A percentile compares a stretch with the other conserved stretches of the same genome.
Conservation (phyloP, 2,113 vertebrate genomes). For the Hydrolagus affinis region DNA sequence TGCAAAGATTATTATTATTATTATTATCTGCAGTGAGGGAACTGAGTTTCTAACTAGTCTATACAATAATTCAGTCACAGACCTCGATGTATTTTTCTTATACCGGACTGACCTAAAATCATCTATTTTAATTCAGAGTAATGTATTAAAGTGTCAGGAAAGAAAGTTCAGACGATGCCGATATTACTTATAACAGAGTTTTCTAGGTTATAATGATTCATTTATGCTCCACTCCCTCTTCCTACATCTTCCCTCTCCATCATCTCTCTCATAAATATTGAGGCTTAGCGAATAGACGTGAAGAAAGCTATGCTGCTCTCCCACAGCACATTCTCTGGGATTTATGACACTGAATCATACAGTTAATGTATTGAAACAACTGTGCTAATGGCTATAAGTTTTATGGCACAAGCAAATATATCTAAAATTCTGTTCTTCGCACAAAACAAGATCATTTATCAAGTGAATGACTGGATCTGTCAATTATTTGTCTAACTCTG, state of each 20-base stretch:
- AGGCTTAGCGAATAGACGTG: constrained; percentile 13
- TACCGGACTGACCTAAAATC: background rate
- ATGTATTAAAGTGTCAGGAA: background rate
- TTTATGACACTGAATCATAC: constrained; percentile 27
- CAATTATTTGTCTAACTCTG: background rate
- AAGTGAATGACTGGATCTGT: background rate
- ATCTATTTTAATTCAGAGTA: background rate
- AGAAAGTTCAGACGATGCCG: background rate
- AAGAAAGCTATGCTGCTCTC: constrained; percentile 3
- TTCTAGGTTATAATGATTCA: constrained; percentile 3
- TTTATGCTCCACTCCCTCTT: background rate
- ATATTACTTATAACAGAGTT: background rate
- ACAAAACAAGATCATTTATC: constrained; percentile 10
- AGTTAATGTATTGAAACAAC: constrained; percentile 32
- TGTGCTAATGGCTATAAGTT: constrained; percentile 28
- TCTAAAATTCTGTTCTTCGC: constrained; percentile 21
- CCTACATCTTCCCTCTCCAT: constrained; percentile 5
- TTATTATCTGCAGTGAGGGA: too few relatives aligned
- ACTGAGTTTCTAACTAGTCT: too few relatives aligned
- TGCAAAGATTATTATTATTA: too few relatives aligned
- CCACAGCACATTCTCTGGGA: constrained; percentile 15
- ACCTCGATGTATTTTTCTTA: background rate
- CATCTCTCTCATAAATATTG: background rate
- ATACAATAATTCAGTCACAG: too few relatives aligned
- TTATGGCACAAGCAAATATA: constrained; percentile 7